Evolutionary conservation across 2,113 vertebrate genomes (phyloP).

Genomic region (Morone saxatilis): DNA sequence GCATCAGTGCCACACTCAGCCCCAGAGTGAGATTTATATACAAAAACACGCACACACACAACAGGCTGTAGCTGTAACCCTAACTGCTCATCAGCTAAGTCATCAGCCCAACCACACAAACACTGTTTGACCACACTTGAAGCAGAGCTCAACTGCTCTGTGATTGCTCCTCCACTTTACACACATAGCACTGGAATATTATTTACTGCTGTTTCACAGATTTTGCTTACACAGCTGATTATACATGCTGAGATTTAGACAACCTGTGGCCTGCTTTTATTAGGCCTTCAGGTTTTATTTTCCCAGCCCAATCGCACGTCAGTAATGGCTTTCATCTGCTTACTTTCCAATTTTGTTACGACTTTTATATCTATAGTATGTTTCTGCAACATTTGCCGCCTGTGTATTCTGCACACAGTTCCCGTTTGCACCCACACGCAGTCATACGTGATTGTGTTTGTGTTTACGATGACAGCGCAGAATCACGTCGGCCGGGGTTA

Average conservation of each 20-base stretch:
- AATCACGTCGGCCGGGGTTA: slow-evolving; percentile 12
- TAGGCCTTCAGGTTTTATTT: slow-evolving; percentile 44
- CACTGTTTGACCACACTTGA: slow-evolving; percentile 72
- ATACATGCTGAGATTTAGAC: slow-evolving; percentile 48
- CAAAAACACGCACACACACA: slow-evolving; percentile 30
- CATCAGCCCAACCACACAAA: slow-evolving; percentile 73
- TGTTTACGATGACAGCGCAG: slow-evolving; percentile 11
- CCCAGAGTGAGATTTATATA: slow-evolving; percentile 44
- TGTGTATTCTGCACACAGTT: neutral
- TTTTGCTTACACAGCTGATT: slow-evolving; percentile 57
- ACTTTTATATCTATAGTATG: neutral
- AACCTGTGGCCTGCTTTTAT: slow-evolving; percentile 46
- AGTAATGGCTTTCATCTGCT: slow-evolving; percentile 2
- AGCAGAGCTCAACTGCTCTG: slow-evolving; percentile 49
- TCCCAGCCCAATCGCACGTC: slow-evolving; percentile 19
- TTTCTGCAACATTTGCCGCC: slow-evolving; percentile 9
- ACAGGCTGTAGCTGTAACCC: slow-evolving; percentile 55
- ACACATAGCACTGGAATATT: slow-evolving; percentile 42
- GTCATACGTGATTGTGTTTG: neutral
- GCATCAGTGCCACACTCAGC: slow-evolving; percentile 6
- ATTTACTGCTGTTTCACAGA: slow-evolving; percentile 64
- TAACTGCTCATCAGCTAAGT: slow-evolving; percentile 71
- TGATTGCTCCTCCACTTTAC: slow-evolving; percentile 60
- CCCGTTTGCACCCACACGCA: neutral
- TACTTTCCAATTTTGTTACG: neutral